Evolutionary conservation across 2,797 vertebrate genomes (phyloP), one percentile per base, ranked within the genome.

Genomic region (Epinephelus malabaricus): DNA sequence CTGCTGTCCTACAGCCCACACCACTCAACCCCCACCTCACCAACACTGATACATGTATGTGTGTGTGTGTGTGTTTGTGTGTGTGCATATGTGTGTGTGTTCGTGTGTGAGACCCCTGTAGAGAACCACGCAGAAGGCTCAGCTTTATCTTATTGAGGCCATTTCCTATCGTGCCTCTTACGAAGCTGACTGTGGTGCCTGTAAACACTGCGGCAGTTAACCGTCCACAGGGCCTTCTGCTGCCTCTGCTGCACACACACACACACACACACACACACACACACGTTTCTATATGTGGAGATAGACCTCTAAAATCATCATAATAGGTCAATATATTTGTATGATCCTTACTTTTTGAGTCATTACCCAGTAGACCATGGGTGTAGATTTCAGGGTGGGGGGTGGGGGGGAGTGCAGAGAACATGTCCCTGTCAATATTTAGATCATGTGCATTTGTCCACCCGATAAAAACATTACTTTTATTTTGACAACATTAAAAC

Each of bases 1-100:
- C 90, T 81, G 81, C 89, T 81, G 90, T 94, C 93, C 94, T 93
- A 88, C 89, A 92, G 86, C 86, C 84, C 88, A 88, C 88, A 86
- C 78, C 91, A 82, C 78, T 87, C 91, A 79, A 83, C 87, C 92
- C 85, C 89, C 88, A 84, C 92, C 84, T 66, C 81, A 45, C 69
- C 62, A 65, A 70, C 65, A 74, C 34, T 54, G 69, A 63, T 67
- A 73, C 60, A 73, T 27, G 58, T 49, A 46, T 82, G 66, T 58
- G 56, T 69, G 79, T 55, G 58, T 75, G 74, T 69, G 72, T 40
- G 71, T 70, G 70, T 46, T 65, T 56, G 58, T 72, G 76, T 51
- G 74, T 56, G 76, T 74, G 84, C 1, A 30, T 30, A 30, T 5
- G 27, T 30, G 27, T 30, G 27, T 6, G 27, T 72, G 76, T 58